Evolutionary conservation across 2,888 invertebrate genomes (phyloP).

Genomic region (Sipha maydis): DNA sequence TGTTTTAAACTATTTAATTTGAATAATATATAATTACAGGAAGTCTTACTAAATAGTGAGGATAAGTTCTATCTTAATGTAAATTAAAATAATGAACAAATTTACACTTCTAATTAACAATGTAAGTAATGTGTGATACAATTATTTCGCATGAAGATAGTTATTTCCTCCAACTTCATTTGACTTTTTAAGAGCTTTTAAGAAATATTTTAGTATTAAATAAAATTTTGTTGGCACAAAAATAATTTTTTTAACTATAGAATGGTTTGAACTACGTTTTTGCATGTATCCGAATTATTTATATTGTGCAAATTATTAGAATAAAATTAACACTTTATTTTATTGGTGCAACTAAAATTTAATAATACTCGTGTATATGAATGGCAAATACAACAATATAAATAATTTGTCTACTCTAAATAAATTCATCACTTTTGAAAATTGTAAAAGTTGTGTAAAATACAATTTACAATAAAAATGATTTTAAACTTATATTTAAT

Average conservation of each 20-base stretch:
- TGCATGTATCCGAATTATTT: neutral
- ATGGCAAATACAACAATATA: too few species aligned
- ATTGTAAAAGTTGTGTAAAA: too few species aligned
- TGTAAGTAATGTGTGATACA: conserved; percentile 29
- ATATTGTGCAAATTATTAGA: neutral
- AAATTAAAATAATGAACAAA: neutral
- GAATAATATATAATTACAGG: conserved; percentile 43
- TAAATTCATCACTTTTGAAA: too few species aligned
- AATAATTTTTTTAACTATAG: neutral
- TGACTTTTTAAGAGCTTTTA: neutral
- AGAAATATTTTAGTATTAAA: neutral
- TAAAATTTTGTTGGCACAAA: neutral
- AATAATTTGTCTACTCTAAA: too few species aligned
- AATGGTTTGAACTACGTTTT: neutral
- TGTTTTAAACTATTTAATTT: conserved; percentile 6
- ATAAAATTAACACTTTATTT: too few species aligned
- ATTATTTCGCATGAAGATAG: conserved; percentile 36
- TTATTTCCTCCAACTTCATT: neutral
- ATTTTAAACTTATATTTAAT: neutral
- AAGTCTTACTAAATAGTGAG: conserved; percentile 20
- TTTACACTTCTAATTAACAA: conserved; percentile 27
- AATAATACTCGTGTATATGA: too few species aligned
- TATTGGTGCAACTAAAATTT: too few species aligned
- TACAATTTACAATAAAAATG: neutral
- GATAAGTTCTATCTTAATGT: conserved; percentile 2